These are phyloP conservation scores for Rhagium mordax DNA, from an alignment of 2,888 invertebrate species.

Conservation along the genomic window DNA sequence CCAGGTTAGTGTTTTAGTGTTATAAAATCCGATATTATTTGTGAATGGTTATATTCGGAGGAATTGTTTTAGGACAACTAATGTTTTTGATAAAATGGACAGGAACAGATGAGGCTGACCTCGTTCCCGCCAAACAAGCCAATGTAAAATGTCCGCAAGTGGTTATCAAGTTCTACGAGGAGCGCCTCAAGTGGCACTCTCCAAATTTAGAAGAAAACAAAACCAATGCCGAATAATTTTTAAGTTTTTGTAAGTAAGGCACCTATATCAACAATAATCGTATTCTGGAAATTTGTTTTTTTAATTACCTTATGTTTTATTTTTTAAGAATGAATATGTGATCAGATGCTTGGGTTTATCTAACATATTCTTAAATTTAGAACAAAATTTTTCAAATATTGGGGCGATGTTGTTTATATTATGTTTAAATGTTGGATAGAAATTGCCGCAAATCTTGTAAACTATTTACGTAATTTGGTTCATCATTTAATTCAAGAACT, in stretches of 20 bases:
- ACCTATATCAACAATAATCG: background rate
- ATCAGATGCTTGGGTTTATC: background rate
- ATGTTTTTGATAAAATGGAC: conserved; percentile 83
- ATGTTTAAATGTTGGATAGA: background rate
- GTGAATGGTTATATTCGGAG: no score
- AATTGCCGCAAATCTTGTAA: background rate
- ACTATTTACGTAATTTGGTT: background rate
- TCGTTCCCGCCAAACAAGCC: conserved; percentile 80
- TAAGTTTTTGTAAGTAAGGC: conserved; percentile 7
- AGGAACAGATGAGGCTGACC: conserved; percentile 79
- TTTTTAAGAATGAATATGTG: no score
- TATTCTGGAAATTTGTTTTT: background rate
- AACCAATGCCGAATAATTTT: conserved; percentile 38
- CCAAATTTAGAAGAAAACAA: conserved; percentile 73
- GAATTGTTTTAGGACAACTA: conserved; percentile 65
- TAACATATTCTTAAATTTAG: background rate
- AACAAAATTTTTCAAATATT: background rate
- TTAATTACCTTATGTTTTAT: background rate
- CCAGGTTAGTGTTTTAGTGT: conserved; percentile 75
- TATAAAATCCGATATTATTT: background rate
- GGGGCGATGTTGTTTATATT: background rate
- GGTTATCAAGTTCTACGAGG: conserved; percentile 81
- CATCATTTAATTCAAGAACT: background rate
- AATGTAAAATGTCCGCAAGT: conserved; percentile 79
- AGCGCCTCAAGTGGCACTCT: conserved; percentile 89